Conservation (phyloP, 2,888 invertebrate species). For the Alloplasta piceator region DNA sequence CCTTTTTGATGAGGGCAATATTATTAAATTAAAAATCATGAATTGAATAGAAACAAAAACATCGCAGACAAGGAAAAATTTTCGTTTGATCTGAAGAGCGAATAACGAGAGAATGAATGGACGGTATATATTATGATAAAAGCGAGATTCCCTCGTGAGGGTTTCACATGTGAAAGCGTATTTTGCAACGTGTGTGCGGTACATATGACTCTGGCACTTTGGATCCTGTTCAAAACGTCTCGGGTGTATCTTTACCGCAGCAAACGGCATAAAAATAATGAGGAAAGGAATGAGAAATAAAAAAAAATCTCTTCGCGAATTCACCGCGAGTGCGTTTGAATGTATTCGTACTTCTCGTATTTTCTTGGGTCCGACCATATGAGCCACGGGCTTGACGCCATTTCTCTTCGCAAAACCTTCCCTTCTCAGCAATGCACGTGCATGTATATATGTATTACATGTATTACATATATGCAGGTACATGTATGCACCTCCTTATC, state of each 20-base stretch:
- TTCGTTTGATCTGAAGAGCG: constrained; percentile 53
- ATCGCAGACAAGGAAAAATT: too few species aligned
- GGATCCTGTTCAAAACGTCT: constrained; percentile 68
- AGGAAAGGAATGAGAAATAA: constrained; percentile 8
- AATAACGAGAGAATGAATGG: constrained; percentile 69
- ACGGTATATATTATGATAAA: constrained; percentile 56
- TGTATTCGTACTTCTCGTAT: constrained; percentile 20
- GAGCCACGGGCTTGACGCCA: constrained; percentile 54
- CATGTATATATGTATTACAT: neutral
- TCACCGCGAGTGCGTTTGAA: constrained; percentile 5
- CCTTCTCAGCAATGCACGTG: constrained; percentile 56
- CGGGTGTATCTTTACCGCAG: constrained; percentile 40
- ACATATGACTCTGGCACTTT: constrained; percentile 59
- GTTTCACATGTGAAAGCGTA: constrained; percentile 3
- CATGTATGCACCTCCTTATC: constrained; percentile 69
- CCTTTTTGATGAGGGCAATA: too few species aligned
- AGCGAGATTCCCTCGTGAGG: constrained; percentile 22
- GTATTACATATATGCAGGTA: too few species aligned
- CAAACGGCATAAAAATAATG: constrained; percentile 20
- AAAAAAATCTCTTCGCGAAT: constrained; percentile 32
- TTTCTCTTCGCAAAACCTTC: constrained; percentile 74
- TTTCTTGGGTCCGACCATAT: neutral
- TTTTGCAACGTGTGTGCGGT: constrained; percentile 1
- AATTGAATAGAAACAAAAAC: too few species aligned
- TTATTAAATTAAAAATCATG: too few species aligned